Conservation (phyloP, 2,113 vertebrate species). For the Malurus melanocephalus region DNA sequence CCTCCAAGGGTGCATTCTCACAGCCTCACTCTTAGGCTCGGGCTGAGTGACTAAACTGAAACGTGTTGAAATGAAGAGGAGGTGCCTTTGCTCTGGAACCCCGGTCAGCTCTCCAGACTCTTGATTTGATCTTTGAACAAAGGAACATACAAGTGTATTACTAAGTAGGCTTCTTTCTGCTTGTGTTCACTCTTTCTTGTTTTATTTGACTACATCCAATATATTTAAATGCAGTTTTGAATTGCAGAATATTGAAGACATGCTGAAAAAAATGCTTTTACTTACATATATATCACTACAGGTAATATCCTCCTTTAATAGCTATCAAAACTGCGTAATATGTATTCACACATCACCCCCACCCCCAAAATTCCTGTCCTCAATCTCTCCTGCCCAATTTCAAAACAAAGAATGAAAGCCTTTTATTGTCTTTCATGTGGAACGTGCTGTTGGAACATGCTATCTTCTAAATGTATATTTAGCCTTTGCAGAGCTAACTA, state of each 20-base stretch:
- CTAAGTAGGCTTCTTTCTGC: background rate
- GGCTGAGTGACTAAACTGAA: background rate
- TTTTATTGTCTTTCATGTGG: background rate
- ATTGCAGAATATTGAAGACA: background rate
- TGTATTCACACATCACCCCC: background rate
- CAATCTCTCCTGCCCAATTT: background rate
- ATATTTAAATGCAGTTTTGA: background rate
- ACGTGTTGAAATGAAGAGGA: background rate
- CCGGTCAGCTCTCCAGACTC: background rate
- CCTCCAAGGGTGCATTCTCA: background rate
- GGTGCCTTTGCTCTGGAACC: background rate
- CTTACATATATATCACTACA: background rate
- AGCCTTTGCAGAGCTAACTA: background rate
- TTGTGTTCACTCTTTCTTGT: background rate
- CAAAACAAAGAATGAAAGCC: background rate
- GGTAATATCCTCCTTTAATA: background rate
- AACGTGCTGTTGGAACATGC: background rate
- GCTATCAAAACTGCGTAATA: background rate
- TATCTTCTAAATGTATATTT: background rate
- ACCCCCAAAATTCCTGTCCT: fast-evolving
- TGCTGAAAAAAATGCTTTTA: background rate
- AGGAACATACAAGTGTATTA: background rate
- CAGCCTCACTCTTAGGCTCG: background rate
- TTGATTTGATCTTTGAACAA: background rate
- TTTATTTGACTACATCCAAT: background rate